Base-by-base conservation (phyloP, 1,140 invertebrate species). In the Pseudomyrmex pallidus region DNA sequence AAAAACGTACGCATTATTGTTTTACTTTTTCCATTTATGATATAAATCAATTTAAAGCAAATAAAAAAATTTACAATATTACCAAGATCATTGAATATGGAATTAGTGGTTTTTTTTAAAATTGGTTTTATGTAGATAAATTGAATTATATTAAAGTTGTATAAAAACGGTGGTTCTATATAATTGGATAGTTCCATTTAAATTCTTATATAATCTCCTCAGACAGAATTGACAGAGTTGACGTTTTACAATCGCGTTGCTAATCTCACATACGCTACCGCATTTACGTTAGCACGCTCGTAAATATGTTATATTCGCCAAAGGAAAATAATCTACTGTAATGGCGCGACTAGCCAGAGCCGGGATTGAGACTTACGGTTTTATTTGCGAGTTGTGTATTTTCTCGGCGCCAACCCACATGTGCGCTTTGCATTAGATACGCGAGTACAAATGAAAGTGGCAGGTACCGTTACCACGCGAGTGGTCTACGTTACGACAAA, bases 391-490 rank as follows among this genome's bases (percentile, higher is more conserved):
- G 35, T 35, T 48, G 46, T 57, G 61, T 87, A 68, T 22, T 1
- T 22, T 56, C 77, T 84, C 68, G 83, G 70, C 77, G 84, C 66
- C 87, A 89, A 87, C 88, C 88, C 88, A 90, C 87, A 90, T 90
- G 83, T 82, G 76, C 57, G 82, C 22, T 67, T 89, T 63, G 64
- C 82, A 87, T 90, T 89, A 89, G 89, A 87, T 89, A 90, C 77
- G 88, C 83, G 80, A 73, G 88, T 82, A 87, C 84, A 88, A 90
- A 90, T 83, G 89, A 90, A 90, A 90, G 89, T 90, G 89, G 88
- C 88, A 70, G 82, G 84, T 89, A 90, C 89, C 89, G 89, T 89
- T 90, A 90, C 84, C 13, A 48, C 74, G 68, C 66, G 77, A 87
- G 85, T 66, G 73, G 5, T 35, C 61, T 20, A 35, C 48, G 54